Evolutionary conservation across 2,888 invertebrate genomes (phyloP).

Genomic region (Lumbricus terrestris): DNA sequence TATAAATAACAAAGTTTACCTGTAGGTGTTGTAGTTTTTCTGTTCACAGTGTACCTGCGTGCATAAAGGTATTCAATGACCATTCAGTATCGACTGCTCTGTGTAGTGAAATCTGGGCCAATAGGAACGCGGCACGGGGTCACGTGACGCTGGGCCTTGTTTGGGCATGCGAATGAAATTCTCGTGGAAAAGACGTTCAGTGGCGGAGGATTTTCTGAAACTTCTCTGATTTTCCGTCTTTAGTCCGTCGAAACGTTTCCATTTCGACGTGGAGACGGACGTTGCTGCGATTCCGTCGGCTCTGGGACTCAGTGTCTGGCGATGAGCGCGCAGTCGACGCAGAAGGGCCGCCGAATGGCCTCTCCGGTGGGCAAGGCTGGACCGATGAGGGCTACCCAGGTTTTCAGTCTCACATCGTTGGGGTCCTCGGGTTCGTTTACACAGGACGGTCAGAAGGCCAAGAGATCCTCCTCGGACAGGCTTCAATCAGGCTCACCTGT

Average conservation of each 20-base stretch:
- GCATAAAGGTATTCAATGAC: too few species aligned
- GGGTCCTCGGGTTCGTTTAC: neutral
- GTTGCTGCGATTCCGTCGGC: neutral
- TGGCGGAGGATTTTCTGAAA: neutral
- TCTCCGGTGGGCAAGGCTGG: neutral
- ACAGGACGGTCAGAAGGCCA: neutral
- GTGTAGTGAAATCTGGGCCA: neutral
- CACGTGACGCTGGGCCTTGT: neutral
- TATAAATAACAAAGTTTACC: too few species aligned
- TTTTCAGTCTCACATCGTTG: neutral
- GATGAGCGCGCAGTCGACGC: neutral
- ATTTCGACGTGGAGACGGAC: neutral
- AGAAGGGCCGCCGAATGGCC: neutral
- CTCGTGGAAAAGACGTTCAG: neutral
- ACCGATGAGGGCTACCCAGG: constrained; percentile 12
- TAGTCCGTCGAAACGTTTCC: neutral
- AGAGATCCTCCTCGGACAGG: neutral
- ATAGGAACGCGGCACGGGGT: neutral
- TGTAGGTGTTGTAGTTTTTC: neutral
- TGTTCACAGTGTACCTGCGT: neutral
- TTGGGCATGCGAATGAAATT: constrained; percentile 3
- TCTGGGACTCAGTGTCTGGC: neutral
- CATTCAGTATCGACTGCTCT: too few species aligned
- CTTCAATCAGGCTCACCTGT: neutral
- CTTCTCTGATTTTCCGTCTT: neutral